phyloP scores from a whole-genome alignment of 2,797 vertebrate genomes.

The Mycteria americana region DNA sequence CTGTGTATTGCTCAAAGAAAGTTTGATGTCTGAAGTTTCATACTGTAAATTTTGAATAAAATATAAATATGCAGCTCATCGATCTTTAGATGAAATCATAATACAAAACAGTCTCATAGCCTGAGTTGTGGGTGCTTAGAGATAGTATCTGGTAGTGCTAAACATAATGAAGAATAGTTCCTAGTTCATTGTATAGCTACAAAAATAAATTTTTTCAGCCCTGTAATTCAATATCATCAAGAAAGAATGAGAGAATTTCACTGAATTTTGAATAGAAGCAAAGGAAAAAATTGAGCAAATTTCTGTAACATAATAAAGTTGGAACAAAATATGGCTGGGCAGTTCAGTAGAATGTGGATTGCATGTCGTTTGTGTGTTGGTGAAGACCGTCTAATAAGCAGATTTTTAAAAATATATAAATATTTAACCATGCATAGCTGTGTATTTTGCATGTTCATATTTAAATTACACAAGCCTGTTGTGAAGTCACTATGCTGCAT shows the following conservation, averaged over 20 bases:
- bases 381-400: not conserved
- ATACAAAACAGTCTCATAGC: not conserved
- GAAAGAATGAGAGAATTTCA: not conserved
- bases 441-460: not conserved
- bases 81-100: not conserved
- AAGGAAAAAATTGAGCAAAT: not conserved
- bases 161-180: not conserved
- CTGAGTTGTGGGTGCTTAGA: not conserved
- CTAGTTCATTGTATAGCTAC: not conserved
- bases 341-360: not conserved
- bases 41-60: not conserved
- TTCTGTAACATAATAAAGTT: not conserved
- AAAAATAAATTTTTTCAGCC: not conserved
- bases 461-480: not conserved
- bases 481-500: not conserved
- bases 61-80: not conserved
- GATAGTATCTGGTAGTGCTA: not conserved
- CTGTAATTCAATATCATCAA: not conserved
- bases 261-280: not conserved
- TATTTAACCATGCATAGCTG: not conserved
- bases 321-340: not conserved
- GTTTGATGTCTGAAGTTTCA: not conserved
- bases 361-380: not conserved
- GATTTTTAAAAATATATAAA: not conserved
- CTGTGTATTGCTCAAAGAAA: not conserved